A percentile compares a stretch with the other conserved stretches of the same genome.
These are phyloP conservation scores for Melieria omissa DNA, from an alignment of 2,888 invertebrate species.

Conservation along the genomic window DNA sequence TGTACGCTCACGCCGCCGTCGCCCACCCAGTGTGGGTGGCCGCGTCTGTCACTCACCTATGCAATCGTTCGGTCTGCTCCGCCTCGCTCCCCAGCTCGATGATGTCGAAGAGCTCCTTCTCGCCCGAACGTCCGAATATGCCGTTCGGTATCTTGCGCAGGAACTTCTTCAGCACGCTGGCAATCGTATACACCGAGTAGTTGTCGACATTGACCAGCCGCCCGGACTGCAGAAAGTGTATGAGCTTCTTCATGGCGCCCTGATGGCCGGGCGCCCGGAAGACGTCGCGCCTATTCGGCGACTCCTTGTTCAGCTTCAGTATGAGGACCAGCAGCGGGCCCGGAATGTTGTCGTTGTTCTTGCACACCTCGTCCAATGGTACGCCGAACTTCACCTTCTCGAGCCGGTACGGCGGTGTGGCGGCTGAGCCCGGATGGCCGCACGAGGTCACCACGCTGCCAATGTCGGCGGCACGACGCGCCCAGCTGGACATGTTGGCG, in stretches of 20 bases:
- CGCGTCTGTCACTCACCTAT: conserved; percentile 74
- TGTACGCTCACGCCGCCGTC: too few species aligned
- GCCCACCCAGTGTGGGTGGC: too few species aligned
- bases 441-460: conserved; percentile 92
- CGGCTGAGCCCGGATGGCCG: conserved; percentile 78
- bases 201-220: conserved; percentile 92
- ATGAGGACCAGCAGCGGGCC: conserved; percentile 91
- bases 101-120: conserved; percentile 88
- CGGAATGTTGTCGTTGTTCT: conserved; percentile 94
- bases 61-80: conserved; percentile 91
- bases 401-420: conserved; percentile 83
- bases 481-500: conserved; percentile 85
- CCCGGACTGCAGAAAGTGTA: conserved; percentile 90
- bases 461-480: conserved; percentile 88
- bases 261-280: conserved; percentile 96
- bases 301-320: conserved; percentile 93
- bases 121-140: conserved; percentile 92
- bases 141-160: conserved; percentile 96
- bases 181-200: conserved; percentile 97
- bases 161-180: conserved; percentile 98
- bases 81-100: conserved; percentile 84
- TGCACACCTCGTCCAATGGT: conserved; percentile 91
- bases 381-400: conserved; percentile 97
- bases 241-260: conserved; percentile 92
- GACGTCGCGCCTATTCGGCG: conserved; percentile 91